Percentiles rank a stretch among this genome's conserved stretches.
phyloP scores from a whole-genome alignment of 2,113 vertebrate species.

The Rissa tridactyla region DNA sequence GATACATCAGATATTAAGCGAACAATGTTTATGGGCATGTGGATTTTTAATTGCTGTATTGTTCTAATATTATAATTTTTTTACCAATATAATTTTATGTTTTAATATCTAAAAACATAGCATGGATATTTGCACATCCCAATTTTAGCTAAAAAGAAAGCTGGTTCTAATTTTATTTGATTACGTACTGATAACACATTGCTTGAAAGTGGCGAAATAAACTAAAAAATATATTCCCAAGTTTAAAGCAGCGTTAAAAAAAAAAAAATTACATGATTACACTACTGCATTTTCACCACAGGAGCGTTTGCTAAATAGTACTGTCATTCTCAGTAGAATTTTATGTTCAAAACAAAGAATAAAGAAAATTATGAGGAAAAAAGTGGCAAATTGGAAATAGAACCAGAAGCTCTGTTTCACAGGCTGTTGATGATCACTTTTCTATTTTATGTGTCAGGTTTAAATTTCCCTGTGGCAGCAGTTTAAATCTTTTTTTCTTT shows the following conservation, averaged over 20 bases:
- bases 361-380: not conserved
- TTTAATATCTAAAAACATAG: not conserved
- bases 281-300: not conserved
- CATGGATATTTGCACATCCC: not conserved
- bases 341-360: constrained; percentile 43
- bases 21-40: not conserved
- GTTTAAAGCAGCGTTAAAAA: not conserved
- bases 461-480: constrained; percentile 67
- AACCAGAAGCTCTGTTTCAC: constrained; percentile 23
- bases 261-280: not conserved
- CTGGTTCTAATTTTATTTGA: not conserved
- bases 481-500: constrained; percentile 78
- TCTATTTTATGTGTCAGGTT: constrained; percentile 66
- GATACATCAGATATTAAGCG: not conserved
- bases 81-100: not conserved
- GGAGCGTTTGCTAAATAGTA: not conserved
- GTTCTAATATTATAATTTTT: not conserved
- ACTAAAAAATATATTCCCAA: not conserved
- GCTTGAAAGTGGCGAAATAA: not conserved
- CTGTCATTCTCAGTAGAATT: not conserved
- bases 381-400: constrained; percentile 1
- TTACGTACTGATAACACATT: not conserved
- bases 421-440: constrained; percentile 59
- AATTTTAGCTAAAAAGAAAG: not conserved
- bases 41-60: not conserved